Conservation (phyloP, 1,140 invertebrate genomes). For the Drosophila cardini region DNA sequence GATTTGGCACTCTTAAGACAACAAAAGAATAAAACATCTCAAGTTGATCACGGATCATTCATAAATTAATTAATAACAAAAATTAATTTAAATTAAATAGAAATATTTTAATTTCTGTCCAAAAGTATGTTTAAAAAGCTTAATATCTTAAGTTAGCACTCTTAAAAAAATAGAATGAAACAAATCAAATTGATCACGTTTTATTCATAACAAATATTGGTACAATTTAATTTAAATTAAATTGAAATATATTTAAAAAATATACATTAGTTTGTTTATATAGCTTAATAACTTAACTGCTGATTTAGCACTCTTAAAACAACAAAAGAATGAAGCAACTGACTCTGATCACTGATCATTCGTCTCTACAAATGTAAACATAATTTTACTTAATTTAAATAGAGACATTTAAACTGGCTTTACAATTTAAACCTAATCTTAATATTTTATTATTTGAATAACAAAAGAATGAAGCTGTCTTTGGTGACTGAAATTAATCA, state of each 20-base stretch:
- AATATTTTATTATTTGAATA: too few relatives aligned
- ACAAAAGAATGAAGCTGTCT: too few relatives aligned
- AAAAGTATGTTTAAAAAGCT: too few relatives aligned
- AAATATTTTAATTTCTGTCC: too few relatives aligned
- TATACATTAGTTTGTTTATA: too few relatives aligned
- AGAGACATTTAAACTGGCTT: not conserved
- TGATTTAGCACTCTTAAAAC: not conserved
- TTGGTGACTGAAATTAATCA: too few relatives aligned
- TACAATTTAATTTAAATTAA: too few relatives aligned
- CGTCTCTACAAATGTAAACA: slow-evolving; percentile 5
- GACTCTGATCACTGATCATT: not conserved
- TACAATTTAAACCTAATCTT: not conserved
- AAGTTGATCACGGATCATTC: not conserved
- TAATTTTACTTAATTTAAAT: not conserved
- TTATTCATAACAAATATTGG: too few relatives aligned
- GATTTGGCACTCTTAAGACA: not conserved
- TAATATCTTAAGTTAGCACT: too few relatives aligned
- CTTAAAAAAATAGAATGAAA: too few relatives aligned
- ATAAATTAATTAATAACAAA: slow-evolving; percentile 5
- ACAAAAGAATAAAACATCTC: not conserved
- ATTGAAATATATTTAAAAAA: too few relatives aligned
- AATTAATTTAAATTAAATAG: not conserved
- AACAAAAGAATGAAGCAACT: not conserved
- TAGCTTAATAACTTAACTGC: not conserved
- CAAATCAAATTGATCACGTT: too few relatives aligned